Evolutionary conservation across 2,113 vertebrate genomes (phyloP), one percentile per base, ranked within the genome.

Genomic region (Pleuronectes platessa): DNA sequence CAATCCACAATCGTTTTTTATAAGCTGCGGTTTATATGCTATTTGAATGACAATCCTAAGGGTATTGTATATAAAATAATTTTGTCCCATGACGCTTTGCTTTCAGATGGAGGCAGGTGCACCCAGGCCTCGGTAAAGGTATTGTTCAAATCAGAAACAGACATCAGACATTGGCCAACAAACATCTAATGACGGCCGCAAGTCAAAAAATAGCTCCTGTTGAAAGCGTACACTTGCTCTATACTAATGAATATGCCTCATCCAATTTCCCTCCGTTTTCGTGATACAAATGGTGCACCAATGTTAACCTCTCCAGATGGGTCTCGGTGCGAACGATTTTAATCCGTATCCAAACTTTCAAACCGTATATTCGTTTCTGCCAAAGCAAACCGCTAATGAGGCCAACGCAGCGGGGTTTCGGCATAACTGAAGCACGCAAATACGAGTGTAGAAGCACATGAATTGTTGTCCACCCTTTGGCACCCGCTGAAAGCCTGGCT

Each of bases 341-440:
- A 59, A 81, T 69, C 37, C 2, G 2, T 1, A 77, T 75, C 76
- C 65, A 79, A 68, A 37, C 18, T 56, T 79, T 78, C 37, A 72
- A 86, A 80, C 68, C n/a, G 60, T 24, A 40, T 49, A 63, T 70
- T 83, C 5, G 12, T 9, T 74, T 71, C 24, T 80, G 63, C 55
- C 60, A 70, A 24, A 68, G 49, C 24, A 31, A 81, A 62, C 40
- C 37, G 31, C 37, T 62, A 54, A 61, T 26, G 60, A 40, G 51
- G 56, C 51, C 23, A 40, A 27, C 6, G 9, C 61, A 56, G 18
- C 35, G 23, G 47, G 4, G 17, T 69, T 51, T 71, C 0, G 8
- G 54, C 42, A 27, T 18, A 69, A 61, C 24, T 35, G 23, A 58
- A 68, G 37, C 24, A 65, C 4, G 8, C 20, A 45, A 62, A 68